Percentiles rank a stretch among this genome's conserved stretches.
Evolutionary conservation across 2,888 invertebrate species (phyloP).

Genomic region (Carabus problematicus): DNA sequence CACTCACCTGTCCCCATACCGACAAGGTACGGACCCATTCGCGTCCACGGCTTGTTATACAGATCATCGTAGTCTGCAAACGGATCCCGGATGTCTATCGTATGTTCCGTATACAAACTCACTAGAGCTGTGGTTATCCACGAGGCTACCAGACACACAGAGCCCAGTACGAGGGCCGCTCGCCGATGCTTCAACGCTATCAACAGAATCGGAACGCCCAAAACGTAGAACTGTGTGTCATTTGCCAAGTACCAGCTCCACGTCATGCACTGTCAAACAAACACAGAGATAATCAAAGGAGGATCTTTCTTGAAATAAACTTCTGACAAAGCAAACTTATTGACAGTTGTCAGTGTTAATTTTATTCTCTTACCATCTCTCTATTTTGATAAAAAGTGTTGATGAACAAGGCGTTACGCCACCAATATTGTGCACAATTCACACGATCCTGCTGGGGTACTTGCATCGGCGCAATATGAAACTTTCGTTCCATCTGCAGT

Average conservation of each 20-base stretch:
- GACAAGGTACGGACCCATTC: constrained; percentile 50
- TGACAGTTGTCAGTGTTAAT: no score
- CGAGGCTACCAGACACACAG: constrained; percentile 55
- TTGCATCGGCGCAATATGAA: constrained; percentile 4
- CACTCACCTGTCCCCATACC: constrained; percentile 47
- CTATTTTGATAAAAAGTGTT: constrained; percentile 66
- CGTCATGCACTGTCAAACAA: constrained; percentile 56
- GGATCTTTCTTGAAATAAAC: neutral
- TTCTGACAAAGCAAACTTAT: no score
- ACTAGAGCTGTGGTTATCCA: constrained; percentile 59
- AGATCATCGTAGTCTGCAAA: constrained; percentile 47
- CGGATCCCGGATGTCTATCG: constrained; percentile 43
- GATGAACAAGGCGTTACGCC: constrained; percentile 70
- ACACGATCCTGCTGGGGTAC: constrained; percentile 63
- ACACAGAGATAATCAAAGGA: neutral
- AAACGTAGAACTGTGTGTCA: constrained; percentile 59
- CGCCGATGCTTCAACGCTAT: constrained; percentile 55
- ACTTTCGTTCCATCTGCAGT: constrained; percentile 12
- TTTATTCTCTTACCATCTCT: constrained; percentile 65
- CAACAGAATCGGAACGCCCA: constrained; percentile 57
- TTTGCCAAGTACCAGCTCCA: constrained; percentile 62
- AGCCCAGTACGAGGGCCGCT: constrained; percentile 49
- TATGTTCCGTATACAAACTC: constrained; percentile 57
- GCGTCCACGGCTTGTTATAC: constrained; percentile 50
- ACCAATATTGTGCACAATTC: constrained; percentile 68